phyloP scores from a whole-genome alignment of 1,140 invertebrate species.

The Neotoxoptera formosana region DNA sequence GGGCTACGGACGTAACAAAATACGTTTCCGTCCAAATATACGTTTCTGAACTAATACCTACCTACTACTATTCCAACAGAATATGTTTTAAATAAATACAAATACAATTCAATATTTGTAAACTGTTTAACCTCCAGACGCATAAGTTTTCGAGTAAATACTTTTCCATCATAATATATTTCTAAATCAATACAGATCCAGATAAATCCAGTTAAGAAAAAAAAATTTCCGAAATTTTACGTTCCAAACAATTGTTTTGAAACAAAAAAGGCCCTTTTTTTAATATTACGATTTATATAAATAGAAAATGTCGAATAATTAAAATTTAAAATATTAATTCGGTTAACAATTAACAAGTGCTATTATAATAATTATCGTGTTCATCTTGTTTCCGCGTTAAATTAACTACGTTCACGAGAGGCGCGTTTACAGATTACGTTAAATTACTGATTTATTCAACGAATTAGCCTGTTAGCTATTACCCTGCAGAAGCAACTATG shows the following conservation, averaged over 20 bases:
- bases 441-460: neutral
- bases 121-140: neutral
- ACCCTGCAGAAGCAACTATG: neutral
- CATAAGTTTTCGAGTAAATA: neutral
- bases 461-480: neutral
- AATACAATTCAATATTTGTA: neutral
- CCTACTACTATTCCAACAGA: neutral
- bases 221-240: neutral
- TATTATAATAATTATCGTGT: neutral
- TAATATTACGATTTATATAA: neutral
- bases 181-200: neutral
- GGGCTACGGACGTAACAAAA: no score
- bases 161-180: neutral
- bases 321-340: conserved; percentile 1
- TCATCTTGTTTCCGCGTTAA: neutral
- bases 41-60: neutral
- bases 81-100: neutral
- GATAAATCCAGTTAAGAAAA: neutral
- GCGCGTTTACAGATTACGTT: neutral
- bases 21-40: neutral
- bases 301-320: neutral
- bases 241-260: no score
- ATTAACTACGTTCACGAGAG: neutral
- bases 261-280: neutral
- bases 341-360: neutral